A percentile compares a stretch with the other conserved stretches of the same genome.
These are phyloP conservation scores for Chalcosyrphus nemorum DNA, from an alignment of 2,888 invertebrate species.

Conservation along the genomic window DNA sequence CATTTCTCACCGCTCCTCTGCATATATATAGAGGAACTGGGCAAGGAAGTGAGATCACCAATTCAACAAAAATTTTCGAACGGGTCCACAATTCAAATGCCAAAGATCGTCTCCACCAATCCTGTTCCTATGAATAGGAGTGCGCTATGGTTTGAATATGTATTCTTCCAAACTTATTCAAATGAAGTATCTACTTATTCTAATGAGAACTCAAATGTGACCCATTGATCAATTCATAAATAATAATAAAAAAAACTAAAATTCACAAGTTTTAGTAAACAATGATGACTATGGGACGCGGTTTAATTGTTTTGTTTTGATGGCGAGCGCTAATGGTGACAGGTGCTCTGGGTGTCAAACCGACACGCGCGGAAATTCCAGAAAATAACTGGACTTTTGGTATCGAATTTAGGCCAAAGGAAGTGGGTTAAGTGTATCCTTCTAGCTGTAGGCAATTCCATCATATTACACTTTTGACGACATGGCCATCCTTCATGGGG, in stretches of 20 bases:
- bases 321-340: too few relatives aligned
- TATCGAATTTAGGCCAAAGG: too few relatives aligned
- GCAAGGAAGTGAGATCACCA: slow-evolving; percentile 20
- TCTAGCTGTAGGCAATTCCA: too few relatives aligned
- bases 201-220: not conserved
- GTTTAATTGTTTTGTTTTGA: too few relatives aligned
- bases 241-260: too few relatives aligned
- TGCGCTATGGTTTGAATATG: not conserved
- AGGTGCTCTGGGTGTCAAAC: too few relatives aligned
- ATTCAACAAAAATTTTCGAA: not conserved
- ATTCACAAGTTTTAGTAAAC: not conserved
- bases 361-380: too few relatives aligned
- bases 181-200: not conserved
- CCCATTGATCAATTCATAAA: not conserved
- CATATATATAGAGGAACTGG: slow-evolving; percentile 58
- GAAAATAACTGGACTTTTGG: too few relatives aligned
- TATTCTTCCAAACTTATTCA: not conserved
- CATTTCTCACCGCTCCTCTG: not conserved
- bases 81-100: slow-evolving; percentile 3
- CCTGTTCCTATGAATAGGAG: not conserved
- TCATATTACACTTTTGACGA: too few relatives aligned
- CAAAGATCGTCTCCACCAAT: slow-evolving; percentile 19
- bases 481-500: too few relatives aligned
- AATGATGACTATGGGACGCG: not conserved
- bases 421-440: too few relatives aligned